Percentiles rank a stretch among this genome's conserved stretches.
These are phyloP conservation scores for Ictalurus punctatus DNA, from an alignment of 2,113 vertebrate species.

Conservation along the genomic window DNA sequence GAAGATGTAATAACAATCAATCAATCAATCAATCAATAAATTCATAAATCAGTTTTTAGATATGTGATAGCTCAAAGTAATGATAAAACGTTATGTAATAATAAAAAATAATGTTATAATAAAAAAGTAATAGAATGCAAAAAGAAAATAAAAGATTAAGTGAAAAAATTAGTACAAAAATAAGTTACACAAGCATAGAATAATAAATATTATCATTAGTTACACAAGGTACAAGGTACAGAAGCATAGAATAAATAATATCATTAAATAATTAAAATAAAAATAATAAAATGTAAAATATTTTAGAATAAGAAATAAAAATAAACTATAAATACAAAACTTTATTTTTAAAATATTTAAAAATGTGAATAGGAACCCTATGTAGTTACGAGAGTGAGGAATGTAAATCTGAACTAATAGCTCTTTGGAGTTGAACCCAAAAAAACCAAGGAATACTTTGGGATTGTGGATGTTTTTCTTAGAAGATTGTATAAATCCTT, in stretches of 20 bases:
- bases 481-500: neutral
- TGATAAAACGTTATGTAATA: neutral
- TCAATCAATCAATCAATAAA: no score
- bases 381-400: neutral
- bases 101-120: neutral
- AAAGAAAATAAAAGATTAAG: neutral
- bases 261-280: neutral
- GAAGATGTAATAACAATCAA: neutral
- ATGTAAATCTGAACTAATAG: neutral
- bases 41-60: neutral
- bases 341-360: no score
- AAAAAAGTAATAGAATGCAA: neutral
- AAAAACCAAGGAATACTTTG: neutral
- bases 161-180: neutral
- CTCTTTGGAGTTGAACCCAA: neutral
- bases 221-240: no score
- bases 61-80: neutral
- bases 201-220: neutral
- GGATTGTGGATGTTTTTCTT: neutral
- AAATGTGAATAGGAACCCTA: neutral
- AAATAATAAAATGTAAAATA: no score
- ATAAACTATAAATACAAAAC: neutral
- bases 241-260: neutral
- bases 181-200: neutral
- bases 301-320: neutral